phyloP scores from a whole-genome alignment of 2,113 vertebrate species.

The Leucoraja erinaceus region DNA sequence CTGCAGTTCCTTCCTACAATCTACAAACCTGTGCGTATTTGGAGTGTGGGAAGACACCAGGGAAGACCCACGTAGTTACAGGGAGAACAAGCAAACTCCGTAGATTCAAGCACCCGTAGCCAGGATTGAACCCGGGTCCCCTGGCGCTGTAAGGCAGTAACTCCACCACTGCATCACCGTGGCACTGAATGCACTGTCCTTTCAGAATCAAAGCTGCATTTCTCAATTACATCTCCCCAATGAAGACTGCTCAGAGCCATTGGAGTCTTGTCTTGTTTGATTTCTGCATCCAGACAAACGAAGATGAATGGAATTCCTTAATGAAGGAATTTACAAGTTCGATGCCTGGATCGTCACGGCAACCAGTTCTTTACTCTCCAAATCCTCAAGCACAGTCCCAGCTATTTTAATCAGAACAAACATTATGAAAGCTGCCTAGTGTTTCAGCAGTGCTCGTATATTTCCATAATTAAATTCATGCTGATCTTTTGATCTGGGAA shows the following conservation, averaged over 20 bases:
- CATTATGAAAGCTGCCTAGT: neutral
- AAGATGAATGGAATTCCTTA: neutral
- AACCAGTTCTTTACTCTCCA: neutral
- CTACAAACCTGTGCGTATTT: too few species aligned
- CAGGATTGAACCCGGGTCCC: too few species aligned
- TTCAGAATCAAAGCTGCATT: neutral
- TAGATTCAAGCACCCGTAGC: too few species aligned
- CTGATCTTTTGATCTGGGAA: slow-evolving; percentile 31
- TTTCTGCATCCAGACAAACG: neutral
- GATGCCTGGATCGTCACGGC: slow-evolving; percentile 12
- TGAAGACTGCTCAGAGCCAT: neutral
- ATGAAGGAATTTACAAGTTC: neutral
- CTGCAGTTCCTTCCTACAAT: too few species aligned
- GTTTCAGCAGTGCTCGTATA: neutral
- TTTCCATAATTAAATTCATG: slow-evolving; percentile 21
- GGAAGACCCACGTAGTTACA: too few species aligned
- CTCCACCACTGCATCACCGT: too few species aligned
- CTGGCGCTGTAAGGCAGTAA: too few species aligned
- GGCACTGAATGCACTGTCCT: neutral
- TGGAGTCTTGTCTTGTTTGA: neutral
- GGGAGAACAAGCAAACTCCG: too few species aligned
- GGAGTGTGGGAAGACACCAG: too few species aligned
- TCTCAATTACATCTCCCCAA: neutral
- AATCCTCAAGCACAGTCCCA: neutral
- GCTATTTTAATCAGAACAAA: slow-evolving; percentile 27